Evolutionary conservation across 2,797 vertebrate species (phyloP).

Genomic region (Babyrousa celebensis): DNA sequence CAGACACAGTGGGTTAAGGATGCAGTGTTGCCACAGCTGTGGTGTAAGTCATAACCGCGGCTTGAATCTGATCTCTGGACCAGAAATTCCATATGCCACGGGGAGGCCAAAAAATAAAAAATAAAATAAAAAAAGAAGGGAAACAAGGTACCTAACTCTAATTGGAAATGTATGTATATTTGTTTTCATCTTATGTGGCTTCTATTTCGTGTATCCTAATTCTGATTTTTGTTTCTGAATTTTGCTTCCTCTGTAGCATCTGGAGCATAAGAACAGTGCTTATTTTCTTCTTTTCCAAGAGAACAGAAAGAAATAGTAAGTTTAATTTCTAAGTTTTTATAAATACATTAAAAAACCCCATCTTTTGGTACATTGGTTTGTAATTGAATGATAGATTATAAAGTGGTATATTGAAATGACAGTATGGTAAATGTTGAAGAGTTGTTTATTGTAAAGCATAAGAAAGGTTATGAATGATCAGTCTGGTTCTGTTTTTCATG

Average conservation of each 20-base stretch:
- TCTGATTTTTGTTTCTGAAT: slow-evolving; percentile 80
- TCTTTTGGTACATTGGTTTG: neutral
- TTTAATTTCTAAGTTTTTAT: slow-evolving; percentile 75
- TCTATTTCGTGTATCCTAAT: slow-evolving; percentile 72
- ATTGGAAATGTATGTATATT: slow-evolving; percentile 56
- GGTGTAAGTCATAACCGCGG: too few species aligned
- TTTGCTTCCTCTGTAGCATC: slow-evolving; percentile 92
- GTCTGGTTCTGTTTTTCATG: slow-evolving; percentile 36
- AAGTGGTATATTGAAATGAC: slow-evolving; percentile 46
- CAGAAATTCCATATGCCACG: too few species aligned
- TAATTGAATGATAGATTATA: slow-evolving; percentile 51
- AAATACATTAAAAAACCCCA: slow-evolving; percentile 23
- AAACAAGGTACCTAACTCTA: slow-evolving; percentile 55
- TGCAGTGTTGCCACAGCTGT: too few species aligned
- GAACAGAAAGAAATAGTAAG: slow-evolving; percentile 98
- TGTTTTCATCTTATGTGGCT: slow-evolving; percentile 63
- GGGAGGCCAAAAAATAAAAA: too few species aligned
- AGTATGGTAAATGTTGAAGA: slow-evolving; percentile 56
- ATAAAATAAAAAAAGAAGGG: neutral
- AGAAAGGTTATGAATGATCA: slow-evolving; percentile 62
- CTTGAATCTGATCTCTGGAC: too few species aligned
- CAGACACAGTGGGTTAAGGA: too few species aligned
- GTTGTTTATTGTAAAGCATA: slow-evolving; percentile 58
- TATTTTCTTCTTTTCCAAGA: slow-evolving; percentile 96
- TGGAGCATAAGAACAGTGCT: slow-evolving; percentile 96